Evolutionary conservation across 1,140 invertebrate genomes (phyloP), one percentile per base, ranked within the genome.

Genomic region (Anoplolepis gracilipes): DNA sequence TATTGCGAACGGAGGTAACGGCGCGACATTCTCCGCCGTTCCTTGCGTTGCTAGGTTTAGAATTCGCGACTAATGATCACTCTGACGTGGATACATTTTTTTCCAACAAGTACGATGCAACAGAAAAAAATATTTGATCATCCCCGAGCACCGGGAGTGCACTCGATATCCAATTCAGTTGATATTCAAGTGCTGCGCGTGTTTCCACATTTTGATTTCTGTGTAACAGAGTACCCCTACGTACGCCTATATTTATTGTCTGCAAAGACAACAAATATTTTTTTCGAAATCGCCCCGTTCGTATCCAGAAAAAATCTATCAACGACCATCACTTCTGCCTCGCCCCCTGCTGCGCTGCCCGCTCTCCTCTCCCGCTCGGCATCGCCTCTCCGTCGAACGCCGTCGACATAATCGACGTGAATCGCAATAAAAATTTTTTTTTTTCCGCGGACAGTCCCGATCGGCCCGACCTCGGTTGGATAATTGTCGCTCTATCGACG

Each of bases 91-190:
- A 82, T 88, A 67, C 85, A 70, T 86, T 82, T 90, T 90, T 82
- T 86, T 84, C 76, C 89, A 30, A 82, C 78, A 87, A 86, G 88
- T 89, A 87, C 82, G 55, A 19, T 72, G 57, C 59, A 72, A 69
- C 61, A 87, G 84, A 85, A 89, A 90, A 90, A 90, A 90, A 90
- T 90, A 90, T 90, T 90, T 90, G 89, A 90, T 90, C 88, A 90
- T 89, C 78, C 72, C 81, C 86, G 73, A 67, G 76, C 82, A 79
- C 78, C 36, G 87, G 76, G 88, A 90, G 89, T 85, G 86, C 89
- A 86, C 89, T 90, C 89, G 88, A 90, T 90, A 89, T 90, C 89
- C 89, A 90, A 90, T 90, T 90, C 89, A 90, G 89, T 90, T 90
- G 77, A 88, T 90, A 90, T 90, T 89, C 89, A 90, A 90, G 89